These are phyloP conservation scores for Aurelia coerulea DNA, from an alignment of 30 jellyfish, hydroid and myxozoan species.

Conservation along the genomic window DNA sequence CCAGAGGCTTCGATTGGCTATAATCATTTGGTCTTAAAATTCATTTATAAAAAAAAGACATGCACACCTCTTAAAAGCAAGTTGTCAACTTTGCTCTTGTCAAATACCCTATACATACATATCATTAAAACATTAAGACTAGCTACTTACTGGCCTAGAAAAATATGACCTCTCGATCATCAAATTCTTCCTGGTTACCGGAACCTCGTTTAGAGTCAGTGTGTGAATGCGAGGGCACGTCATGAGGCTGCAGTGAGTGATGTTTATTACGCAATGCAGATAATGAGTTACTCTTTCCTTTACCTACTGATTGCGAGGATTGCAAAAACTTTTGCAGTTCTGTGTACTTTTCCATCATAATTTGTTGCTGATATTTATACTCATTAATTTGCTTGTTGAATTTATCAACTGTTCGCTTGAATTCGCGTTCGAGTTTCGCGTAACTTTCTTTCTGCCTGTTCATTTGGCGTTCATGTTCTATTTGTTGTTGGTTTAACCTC, in stretches of 20 bases:
- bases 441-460: slow-evolving; percentile 65
- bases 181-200: slow-evolving; percentile 30
- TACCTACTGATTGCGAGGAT: slow-evolving; percentile 10
- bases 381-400: slow-evolving; percentile 57
- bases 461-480: slow-evolving; percentile 74
- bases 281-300: slow-evolving; percentile 26
- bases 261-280: slow-evolving; percentile 50
- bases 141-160: slow-evolving; percentile 24
- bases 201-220: slow-evolving; percentile 18
- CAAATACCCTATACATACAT: too few relatives aligned
- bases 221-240: slow-evolving; percentile 7
- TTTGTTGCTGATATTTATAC: slow-evolving; percentile 30
- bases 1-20: too few relatives aligned
- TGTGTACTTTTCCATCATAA: slow-evolving; percentile 29
- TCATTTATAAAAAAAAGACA: too few relatives aligned
- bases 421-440: slow-evolving; percentile 79
- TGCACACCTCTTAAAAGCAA: too few relatives aligned
- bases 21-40: too few relatives aligned
- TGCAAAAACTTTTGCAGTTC: slow-evolving; percentile 34
- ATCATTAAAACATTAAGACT: too few relatives aligned
- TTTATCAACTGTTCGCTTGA: slow-evolving; percentile 80
- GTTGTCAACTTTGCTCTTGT: too few relatives aligned
- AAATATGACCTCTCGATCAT: slow-evolving; percentile 58
- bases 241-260: slow-evolving; percentile 37
- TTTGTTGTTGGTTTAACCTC: slow-evolving; percentile 72